Evolutionary conservation across 2,797 vertebrate species (phyloP), one percentile per base, ranked within the genome.

Genomic region (Poecilia picta): DNA sequence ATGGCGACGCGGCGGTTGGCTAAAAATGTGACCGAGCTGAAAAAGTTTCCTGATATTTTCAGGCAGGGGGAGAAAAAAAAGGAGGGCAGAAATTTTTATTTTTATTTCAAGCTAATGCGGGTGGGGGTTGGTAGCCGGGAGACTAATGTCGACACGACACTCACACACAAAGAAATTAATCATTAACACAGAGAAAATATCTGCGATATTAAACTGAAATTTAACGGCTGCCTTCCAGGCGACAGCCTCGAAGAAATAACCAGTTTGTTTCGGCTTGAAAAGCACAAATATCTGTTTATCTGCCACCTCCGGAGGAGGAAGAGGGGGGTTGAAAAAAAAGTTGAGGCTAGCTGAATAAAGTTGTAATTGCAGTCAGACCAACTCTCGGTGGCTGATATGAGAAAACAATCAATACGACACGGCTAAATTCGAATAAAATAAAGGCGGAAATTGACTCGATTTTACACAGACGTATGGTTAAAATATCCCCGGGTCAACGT

Each of bases 161-260:
- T 70, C 95, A 59, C 76, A 74, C 66, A 96, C 95, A 96, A 96
- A 96, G 95, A 96, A 94, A 96, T 96, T 94, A 96, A 96, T 96
- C 93, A 96, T 95, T 95, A 95, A 95, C 95, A 79, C 83, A 43
- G 79, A 33, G 73, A 86, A 90, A 94, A 95, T 93, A 95, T 92
- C 87, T 87, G 85, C 87, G 91, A 95, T 93, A 93, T 93, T 86
- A 83, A 91, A 83, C 41, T 81, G 78, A 62, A 74, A 92, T 91
- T 87, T 72, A 80, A 86, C 78, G 62, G 3, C 71, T 36, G 57
- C 16, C 8, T n/a, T 77, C 77, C 72, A 62, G 68, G 78, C 55
- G 73, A 77, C 45, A 2, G 66, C 79, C 49, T 78, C 46, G 81
- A 43, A 59, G 5, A 78, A 57, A 46, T n/a, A 75, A 45, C 39